Percentiles rank a stretch among this genome's conserved stretches.
Conservation (phyloP, 2,888 invertebrate species). For the Masnerella sp. region DNA sequence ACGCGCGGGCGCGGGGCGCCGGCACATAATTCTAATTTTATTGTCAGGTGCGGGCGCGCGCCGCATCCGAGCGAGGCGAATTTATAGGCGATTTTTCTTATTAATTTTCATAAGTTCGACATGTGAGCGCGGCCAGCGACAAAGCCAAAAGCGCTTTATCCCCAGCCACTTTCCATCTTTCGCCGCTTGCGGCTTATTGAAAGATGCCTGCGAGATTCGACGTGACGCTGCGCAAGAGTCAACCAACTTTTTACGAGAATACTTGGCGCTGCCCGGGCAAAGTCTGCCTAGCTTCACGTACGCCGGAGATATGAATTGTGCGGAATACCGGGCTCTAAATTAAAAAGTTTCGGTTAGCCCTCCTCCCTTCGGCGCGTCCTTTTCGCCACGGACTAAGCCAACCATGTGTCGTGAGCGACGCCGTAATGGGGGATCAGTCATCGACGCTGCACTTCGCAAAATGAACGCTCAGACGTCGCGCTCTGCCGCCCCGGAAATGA, state of each 20-base stretch:
- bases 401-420: too few relatives aligned
- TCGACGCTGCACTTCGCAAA: constrained; percentile 29
- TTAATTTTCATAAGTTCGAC: constrained; percentile 78
- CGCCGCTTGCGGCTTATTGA: constrained; percentile 62
- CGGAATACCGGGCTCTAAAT: constrained; percentile 57
- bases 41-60: constrained; percentile 70
- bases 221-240: constrained; percentile 57
- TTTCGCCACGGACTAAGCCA: too few relatives aligned
- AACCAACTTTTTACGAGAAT: constrained; percentile 67
- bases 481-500: too few relatives aligned
- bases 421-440: constrained; percentile 21
- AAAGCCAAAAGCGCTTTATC: constrained; percentile 64
- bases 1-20: constrained; percentile 60
- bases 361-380: background rate
- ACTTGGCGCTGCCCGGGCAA: constrained; percentile 59
- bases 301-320: constrained; percentile 59
- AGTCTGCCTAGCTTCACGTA: constrained; percentile 60
- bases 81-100: constrained; percentile 77
- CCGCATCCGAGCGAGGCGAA: constrained; percentile 66
- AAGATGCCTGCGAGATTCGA: constrained; percentile 63
- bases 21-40: constrained; percentile 77
- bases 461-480: too few relatives aligned
- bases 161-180: constrained; percentile 49
- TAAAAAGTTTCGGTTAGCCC: constrained; percentile 59
- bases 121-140: constrained; percentile 69